Evolutionary conservation across 1,140 invertebrate species (phyloP), one percentile per base, ranked within the genome.

Genomic region (Panagrolaimus sp.): DNA sequence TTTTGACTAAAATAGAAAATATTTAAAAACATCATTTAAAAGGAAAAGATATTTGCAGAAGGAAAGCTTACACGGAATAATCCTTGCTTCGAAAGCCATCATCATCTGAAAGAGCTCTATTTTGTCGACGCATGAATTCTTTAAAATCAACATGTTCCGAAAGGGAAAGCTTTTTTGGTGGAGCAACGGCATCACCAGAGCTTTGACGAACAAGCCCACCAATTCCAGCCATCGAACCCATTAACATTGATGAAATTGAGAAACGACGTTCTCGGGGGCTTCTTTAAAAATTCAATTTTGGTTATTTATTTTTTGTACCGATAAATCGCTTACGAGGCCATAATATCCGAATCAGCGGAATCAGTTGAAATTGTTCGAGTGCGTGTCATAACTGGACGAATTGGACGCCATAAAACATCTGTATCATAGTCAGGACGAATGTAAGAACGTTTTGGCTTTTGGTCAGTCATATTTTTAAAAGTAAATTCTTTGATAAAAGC

Each of bases 341-440:
- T 21, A 21, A 58, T n/a, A 58, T 58, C 52, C 2, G 32, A 38
- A 58, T 58, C 43, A 8, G 63, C 38, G 1, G 68, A 69, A 46
- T 69, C 68, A 10, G 46, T 46, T 10, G 52, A 65, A 43, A 69
- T 65, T 17, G 68, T 69, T 26, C 68, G 68, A 12, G 21, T 17
- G 21, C 68, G 46, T 12, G 65, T 26, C n/a, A 9, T 45, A 14
- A 65, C 14, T 2, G 32, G 32, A 43, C 45, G 65, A n/a, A 46
- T 63, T 24, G 55, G 55, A 12, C 52, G 68, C 68, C 68, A 69
- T 17, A 69, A 26, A 14, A 69, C 68, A 45, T 69, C 68, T 1
- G 52, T 66, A 48, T 69, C 68, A 24, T 65, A 69, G 38, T 69
- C 68, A 14, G 68, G 68, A 32, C 68, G 68, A 43, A 69, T 69